phyloP scores from a whole-genome alignment of 2,113 vertebrate genomes.

The Cynoglossus semilaevis region DNA sequence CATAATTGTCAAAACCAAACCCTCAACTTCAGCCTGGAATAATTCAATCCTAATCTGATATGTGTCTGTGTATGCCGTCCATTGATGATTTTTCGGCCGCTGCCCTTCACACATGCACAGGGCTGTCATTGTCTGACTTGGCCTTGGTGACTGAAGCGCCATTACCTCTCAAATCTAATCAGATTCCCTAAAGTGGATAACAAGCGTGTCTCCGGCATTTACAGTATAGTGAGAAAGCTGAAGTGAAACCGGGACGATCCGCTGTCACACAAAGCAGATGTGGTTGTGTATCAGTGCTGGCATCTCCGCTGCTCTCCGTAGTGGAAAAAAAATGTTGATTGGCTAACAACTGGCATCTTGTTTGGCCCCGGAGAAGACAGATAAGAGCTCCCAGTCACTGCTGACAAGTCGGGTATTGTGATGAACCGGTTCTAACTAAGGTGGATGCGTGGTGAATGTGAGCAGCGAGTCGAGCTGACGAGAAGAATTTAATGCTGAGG shows the following conservation, averaged over 20 bases:
- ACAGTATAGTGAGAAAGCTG: slow-evolving; percentile 66
- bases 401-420: slow-evolving; percentile 68
- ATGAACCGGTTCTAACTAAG: slow-evolving; percentile 34
- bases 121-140: slow-evolving; percentile 52
- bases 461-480: slow-evolving; percentile 35
- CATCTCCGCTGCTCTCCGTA: slow-evolving; percentile 46
- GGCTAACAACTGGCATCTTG: slow-evolving; percentile 68
- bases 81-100: slow-evolving; percentile 50
- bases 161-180: slow-evolving; percentile 72
- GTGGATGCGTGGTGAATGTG: slow-evolving; percentile 43
- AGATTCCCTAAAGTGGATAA: slow-evolving; percentile 71
- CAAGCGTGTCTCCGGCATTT: slow-evolving; percentile 73
- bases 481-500: slow-evolving; percentile 37
- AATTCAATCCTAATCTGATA: slow-evolving; percentile 52
- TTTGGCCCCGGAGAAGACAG: slow-evolving; percentile 46
- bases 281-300: slow-evolving; percentile 44
- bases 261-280: slow-evolving; percentile 59
- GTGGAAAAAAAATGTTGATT: slow-evolving; percentile 68
- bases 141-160: slow-evolving; percentile 64
- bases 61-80: slow-evolving; percentile 40
- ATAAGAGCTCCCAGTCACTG: slow-evolving; percentile 58
- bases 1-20: slow-evolving; percentile 25
- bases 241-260: slow-evolving; percentile 65
- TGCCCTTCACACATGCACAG: slow-evolving; percentile 67
- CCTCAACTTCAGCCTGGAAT: slow-evolving; percentile 40